phyloP scores from a whole-genome alignment of 2,888 invertebrate genomes.

The Drosophila nigritarsus region DNA sequence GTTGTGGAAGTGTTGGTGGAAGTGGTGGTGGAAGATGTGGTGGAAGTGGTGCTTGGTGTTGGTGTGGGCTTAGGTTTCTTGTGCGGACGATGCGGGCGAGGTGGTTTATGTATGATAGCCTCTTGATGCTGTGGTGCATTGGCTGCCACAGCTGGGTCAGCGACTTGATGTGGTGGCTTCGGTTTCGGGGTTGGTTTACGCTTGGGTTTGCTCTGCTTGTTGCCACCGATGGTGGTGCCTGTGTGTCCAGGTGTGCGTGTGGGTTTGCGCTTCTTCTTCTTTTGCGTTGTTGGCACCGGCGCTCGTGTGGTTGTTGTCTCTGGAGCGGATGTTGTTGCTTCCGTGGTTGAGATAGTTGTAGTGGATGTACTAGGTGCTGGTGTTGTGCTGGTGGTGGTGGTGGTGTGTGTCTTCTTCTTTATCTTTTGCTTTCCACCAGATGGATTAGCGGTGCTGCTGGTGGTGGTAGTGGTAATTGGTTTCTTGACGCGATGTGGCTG shows the following conservation, averaged over 20 bases:
- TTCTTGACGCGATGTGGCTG: slow-evolving; percentile 76
- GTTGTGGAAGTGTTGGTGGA: slow-evolving; percentile 28
- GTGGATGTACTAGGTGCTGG: slow-evolving; percentile 23
- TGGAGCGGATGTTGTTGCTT: slow-evolving; percentile 29
- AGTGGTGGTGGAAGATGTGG: slow-evolving; percentile 35
- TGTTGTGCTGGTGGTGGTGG: slow-evolving; percentile 29
- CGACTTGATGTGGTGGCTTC: slow-evolving; percentile 42
- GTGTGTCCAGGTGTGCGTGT: slow-evolving; percentile 68
- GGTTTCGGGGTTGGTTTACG: slow-evolving; percentile 56
- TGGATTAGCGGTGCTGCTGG: slow-evolving; percentile 41
- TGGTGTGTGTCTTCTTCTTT: slow-evolving; percentile 72
- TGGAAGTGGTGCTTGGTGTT: slow-evolving; percentile 42
- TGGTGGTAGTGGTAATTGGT: slow-evolving; percentile 50
- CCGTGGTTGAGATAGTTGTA: slow-evolving; percentile 22
- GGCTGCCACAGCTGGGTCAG: slow-evolving; percentile 30
- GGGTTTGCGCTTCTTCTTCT: slow-evolving; percentile 81
- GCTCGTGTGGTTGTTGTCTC: slow-evolving; percentile 39
- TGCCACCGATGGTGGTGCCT: slow-evolving; percentile 18
- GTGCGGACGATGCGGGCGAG: slow-evolving; percentile 51
- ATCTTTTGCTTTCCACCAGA: slow-evolving; percentile 72
- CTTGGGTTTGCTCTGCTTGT: slow-evolving; percentile 43
- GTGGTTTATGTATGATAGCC: slow-evolving; percentile 35
- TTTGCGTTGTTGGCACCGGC: slow-evolving; percentile 51
- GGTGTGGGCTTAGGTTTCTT: slow-evolving; percentile 61
- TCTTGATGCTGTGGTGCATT: slow-evolving; percentile 57